Conservation (phyloP, 2,888 invertebrate species). For the Yponomeuta plumbellus region DNA sequence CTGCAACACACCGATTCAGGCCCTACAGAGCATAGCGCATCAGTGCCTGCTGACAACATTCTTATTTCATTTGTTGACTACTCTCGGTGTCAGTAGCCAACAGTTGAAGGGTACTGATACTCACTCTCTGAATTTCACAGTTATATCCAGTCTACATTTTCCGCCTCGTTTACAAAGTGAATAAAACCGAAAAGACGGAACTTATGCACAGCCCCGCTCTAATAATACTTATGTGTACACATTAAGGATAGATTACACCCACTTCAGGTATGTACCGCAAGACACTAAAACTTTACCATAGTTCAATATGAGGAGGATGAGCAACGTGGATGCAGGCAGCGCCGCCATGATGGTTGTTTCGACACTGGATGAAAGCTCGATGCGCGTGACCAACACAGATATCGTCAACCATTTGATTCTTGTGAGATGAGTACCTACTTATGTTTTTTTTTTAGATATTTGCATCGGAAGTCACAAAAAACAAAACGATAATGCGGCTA, state of each 20-base stretch:
- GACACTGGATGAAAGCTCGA: not conserved
- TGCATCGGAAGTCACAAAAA: not conserved
- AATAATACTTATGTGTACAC: too few species aligned
- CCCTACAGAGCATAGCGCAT: too few species aligned
- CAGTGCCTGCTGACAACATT: too few species aligned
- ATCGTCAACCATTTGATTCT: not conserved
- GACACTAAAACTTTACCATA: not conserved
- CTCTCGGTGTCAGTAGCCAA: too few species aligned
- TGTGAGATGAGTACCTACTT: not conserved
- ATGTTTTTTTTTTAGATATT: not conserved
- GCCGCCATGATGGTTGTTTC: not conserved
- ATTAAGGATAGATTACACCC: too few species aligned
- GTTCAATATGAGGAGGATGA: not conserved
- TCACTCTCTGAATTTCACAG: too few species aligned
- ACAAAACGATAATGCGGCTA: not conserved
- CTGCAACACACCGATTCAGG: constrained; percentile 30
- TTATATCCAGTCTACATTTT: too few species aligned
- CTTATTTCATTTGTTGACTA: too few species aligned
- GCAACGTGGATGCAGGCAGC: not conserved
- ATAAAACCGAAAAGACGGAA: too few species aligned
- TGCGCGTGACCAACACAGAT: not conserved
- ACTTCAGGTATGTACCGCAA: not conserved
- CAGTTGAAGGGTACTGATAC: too few species aligned
- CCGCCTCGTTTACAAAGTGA: too few species aligned
- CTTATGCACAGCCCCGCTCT: too few species aligned